Percentiles rank a stretch among this genome's conserved stretches.
Conservation (phyloP, 2,888 invertebrate species). For the Zaprionus bogoriensis region DNA sequence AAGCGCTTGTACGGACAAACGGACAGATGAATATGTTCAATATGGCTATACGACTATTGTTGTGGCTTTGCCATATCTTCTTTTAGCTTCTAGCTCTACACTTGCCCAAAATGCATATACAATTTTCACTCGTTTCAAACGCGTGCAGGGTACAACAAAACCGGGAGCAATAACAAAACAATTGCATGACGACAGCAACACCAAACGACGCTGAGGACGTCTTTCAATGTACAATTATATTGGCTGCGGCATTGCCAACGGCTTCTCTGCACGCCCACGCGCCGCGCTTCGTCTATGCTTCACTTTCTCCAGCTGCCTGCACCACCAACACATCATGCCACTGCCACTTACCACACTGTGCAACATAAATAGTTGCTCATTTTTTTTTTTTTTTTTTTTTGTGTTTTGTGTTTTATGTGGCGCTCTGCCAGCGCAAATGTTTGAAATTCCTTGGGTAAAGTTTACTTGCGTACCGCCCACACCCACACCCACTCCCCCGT, state of each 20-base stretch:
- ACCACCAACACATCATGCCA: not conserved
- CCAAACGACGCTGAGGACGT: conserved; percentile 32
- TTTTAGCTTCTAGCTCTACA: too few relatives aligned
- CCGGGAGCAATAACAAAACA: conserved; percentile 32
- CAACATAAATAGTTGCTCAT: conserved; percentile 76
- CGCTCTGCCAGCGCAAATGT: conserved; percentile 59
- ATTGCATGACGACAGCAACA: conserved; percentile 30
- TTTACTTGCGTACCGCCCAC: too few relatives aligned
- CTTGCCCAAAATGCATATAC: too few relatives aligned
- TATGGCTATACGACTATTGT: too few relatives aligned
- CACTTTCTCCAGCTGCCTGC: not conserved
- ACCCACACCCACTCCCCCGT: not conserved
- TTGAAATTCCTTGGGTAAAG: conserved; percentile 64
- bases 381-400: conserved; percentile 31
- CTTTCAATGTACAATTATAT: conserved; percentile 76
- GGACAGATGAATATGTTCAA: too few relatives aligned
- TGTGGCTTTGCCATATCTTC: too few relatives aligned
- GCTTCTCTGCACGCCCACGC: not conserved
- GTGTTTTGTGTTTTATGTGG: conserved; percentile 15
- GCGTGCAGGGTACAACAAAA: too few relatives aligned
- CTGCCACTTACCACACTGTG: conserved; percentile 35
- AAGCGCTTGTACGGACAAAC: too few relatives aligned
- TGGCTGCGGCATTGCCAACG: conserved; percentile 45
- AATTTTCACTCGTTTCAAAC: too few relatives aligned
- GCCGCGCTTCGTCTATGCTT: not conserved